These are phyloP conservation scores for Hippocampus guttulatus DNA, from an alignment of 2,113 vertebrate genomes.

Conservation along the genomic window DNA sequence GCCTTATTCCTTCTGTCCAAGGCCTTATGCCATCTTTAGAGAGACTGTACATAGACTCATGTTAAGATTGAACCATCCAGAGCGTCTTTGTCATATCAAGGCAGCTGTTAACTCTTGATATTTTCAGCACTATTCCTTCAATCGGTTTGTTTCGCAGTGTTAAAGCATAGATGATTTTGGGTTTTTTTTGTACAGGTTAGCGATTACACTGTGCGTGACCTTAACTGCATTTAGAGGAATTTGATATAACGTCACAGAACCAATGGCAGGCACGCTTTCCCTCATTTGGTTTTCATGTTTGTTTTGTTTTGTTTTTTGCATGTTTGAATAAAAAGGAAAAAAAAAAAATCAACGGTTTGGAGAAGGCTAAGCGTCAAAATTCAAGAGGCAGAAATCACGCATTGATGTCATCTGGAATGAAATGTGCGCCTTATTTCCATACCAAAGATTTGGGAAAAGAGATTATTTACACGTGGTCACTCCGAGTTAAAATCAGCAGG, in stretches of 20 bases:
- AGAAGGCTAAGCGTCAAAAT: slow-evolving; percentile 52
- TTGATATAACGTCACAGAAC: slow-evolving; percentile 38
- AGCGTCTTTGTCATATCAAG: slow-evolving; percentile 66
- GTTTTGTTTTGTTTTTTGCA: slow-evolving; percentile 25
- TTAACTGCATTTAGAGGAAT: slow-evolving; percentile 49
- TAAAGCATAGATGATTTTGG: slow-evolving; percentile 36
- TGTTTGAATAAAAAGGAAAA: slow-evolving; percentile 26
- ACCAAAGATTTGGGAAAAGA: slow-evolving; percentile 70
- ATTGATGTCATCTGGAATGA: slow-evolving; percentile 49
- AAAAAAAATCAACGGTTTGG: slow-evolving; percentile 56
- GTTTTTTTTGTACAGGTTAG: slow-evolving; percentile 52
- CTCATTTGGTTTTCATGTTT: slow-evolving; percentile 34
- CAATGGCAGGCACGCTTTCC: slow-evolving; percentile 50
- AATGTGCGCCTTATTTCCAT: slow-evolving; percentile 69
- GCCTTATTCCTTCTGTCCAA: slow-evolving; percentile 74
- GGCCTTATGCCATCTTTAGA: slow-evolving; percentile 68
- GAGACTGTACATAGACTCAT: slow-evolving; percentile 66
- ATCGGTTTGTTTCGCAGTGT: slow-evolving; percentile 53
- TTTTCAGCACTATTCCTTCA: slow-evolving; percentile 61
- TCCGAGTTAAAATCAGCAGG: slow-evolving; percentile 42
- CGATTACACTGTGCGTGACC: slow-evolving; percentile 55
- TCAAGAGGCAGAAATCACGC: slow-evolving; percentile 40
- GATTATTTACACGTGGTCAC: slow-evolving; percentile 55
- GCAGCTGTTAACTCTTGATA: slow-evolving; percentile 62
- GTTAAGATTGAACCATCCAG: slow-evolving; percentile 62